Evolutionary conservation across 2,888 invertebrate species (phyloP).

Genomic region (Ormyrus rosae): DNA sequence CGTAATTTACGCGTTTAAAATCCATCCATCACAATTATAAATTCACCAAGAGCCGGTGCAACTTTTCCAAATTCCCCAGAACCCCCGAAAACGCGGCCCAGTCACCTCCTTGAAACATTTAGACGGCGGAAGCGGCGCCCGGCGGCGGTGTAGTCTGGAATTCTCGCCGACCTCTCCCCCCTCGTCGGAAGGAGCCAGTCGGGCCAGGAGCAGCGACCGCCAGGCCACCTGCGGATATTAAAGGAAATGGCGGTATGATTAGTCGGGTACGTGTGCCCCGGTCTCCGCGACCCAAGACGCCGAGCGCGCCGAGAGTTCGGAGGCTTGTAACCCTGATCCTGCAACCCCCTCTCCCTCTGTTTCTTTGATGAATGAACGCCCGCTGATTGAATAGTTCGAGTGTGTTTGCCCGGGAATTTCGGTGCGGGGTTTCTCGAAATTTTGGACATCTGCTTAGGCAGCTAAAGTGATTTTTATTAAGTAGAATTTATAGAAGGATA

Average conservation of each 20-base stretch:
- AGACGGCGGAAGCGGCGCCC: constrained; percentile 5
- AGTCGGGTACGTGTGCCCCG: constrained; percentile 74
- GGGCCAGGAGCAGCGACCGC: neutral
- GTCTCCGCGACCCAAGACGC: constrained; percentile 62
- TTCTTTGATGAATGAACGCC: constrained; percentile 28
- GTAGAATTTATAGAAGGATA: no score
- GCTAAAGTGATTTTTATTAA: no score
- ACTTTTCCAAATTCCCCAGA: no score
- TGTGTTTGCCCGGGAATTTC: no score
- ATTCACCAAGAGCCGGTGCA: no score
- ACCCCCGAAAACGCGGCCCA: neutral
- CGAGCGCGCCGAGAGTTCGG: neutral
- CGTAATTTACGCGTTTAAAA: no score
- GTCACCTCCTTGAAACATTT: constrained; percentile 37
- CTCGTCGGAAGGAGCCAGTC: neutral
- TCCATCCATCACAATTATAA: no score
- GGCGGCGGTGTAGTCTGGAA: no score
- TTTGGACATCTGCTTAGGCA: no score
- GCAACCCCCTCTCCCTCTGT: neutral
- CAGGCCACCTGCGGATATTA: constrained; percentile 74
- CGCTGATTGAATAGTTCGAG: no score
- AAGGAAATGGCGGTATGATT: constrained; percentile 77
- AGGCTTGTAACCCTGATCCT: neutral
- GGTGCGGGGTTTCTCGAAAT: no score
- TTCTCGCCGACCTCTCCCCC: no score